Base-by-base conservation (phyloP, 1,140 invertebrate genomes). In the Nebria ingens region DNA sequence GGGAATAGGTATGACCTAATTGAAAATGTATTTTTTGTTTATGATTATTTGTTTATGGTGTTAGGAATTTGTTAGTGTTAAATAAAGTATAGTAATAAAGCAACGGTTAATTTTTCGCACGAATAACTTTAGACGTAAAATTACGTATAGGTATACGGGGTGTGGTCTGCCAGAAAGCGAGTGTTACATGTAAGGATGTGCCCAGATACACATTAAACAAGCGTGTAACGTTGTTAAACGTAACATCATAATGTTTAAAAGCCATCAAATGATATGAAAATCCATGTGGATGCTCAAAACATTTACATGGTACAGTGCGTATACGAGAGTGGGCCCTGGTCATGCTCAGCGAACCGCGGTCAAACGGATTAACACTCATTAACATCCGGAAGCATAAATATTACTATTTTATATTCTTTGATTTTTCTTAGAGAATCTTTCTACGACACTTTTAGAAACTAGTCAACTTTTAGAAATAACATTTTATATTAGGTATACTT, bases 291-390 rank as follows among this genome's bases (percentile, higher is more conserved):
- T 11, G 40, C 40, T 17, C 15, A 17, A 17, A 45, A 45, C 40
- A 45, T 45, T 45, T 45, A 45, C 40, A 45, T 45, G 40, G 40
- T 45, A 45, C 40, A 17, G 6, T 45, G 40, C 40, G 9, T 45
- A 45, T 45, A 34, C n/a, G n/a, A 29, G 25, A 45, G 40, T 45
- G 40, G 40, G 40, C 40, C 40, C 40, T 45, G 40, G 40, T 45
- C 40, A 45, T 45, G 40, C 40, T 45, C 40, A 17, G 40, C 40
- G 9, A 45, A 45, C 40, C 40, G 17, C 17, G 40, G 15, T 12
- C 40, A 45, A 45, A 45, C 17, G 15, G 40, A 45, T 45, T 45
- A 45, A 11, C 17, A 17, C 15, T 45, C 40, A 45, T 45, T 45
- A 45, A 11, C 4, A 45, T 45, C 9, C 40, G 40, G 40, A 45